Percentiles rank a stretch among this genome's conserved stretches.
These are phyloP conservation scores for Phalacrocorax brasilianus DNA, from an alignment of 2,113 vertebrate species.

Conservation along the genomic window DNA sequence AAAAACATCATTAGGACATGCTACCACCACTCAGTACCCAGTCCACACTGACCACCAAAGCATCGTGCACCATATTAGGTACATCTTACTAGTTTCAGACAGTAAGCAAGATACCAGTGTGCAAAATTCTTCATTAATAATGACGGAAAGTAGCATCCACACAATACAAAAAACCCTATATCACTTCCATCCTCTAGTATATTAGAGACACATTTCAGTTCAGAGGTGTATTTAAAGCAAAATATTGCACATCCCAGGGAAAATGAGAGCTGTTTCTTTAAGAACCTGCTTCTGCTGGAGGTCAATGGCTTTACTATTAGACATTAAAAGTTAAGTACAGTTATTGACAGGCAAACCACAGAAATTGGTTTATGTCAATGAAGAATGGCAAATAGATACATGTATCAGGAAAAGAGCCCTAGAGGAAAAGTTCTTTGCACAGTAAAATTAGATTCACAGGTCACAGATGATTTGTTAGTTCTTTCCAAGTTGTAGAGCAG, in stretches of 20 bases:
- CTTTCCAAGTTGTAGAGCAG: not conserved
- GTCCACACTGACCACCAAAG: not conserved
- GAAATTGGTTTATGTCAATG: slow-evolving; percentile 4
- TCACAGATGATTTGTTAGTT: slow-evolving; percentile 15
- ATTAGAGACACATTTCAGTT: not conserved
- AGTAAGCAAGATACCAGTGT: not conserved
- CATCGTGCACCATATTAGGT: not conserved
- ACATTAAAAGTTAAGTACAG: slow-evolving; percentile 7
- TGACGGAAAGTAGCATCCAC: not conserved
- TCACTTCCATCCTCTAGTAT: not conserved
- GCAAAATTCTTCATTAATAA: not conserved
- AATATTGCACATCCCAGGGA: not conserved
- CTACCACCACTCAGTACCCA: not conserved
- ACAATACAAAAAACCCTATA: not conserved
- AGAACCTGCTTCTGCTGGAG: not conserved
- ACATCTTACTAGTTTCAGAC: not conserved
- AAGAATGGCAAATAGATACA: slow-evolving; percentile 5
- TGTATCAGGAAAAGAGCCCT: not conserved
- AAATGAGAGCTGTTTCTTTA: not conserved
- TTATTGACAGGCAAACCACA: slow-evolving; percentile 4
- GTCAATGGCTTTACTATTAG: not conserved
- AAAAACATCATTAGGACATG: not conserved
- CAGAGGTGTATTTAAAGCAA: not conserved
- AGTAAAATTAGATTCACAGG: slow-evolving; percentile 45
- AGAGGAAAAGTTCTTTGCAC: not conserved